phyloP scores from a whole-genome alignment of 1,140 invertebrate genomes.

The Drosophila malerkotliana region DNA sequence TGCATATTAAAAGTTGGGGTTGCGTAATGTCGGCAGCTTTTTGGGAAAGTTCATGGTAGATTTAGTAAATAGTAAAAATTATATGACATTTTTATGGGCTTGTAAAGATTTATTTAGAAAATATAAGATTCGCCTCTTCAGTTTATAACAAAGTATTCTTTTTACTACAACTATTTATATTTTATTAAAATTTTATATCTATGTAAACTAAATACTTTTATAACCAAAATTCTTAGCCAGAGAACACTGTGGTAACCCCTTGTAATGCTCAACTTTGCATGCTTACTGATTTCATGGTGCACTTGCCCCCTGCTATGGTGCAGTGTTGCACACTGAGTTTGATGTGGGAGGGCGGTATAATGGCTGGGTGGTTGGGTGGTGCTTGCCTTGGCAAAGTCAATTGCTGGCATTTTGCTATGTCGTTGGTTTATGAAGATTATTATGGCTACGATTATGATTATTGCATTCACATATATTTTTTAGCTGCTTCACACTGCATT shows the following conservation, averaged over 20 bases:
- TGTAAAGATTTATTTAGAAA: not conserved
- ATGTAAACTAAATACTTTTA: too few species aligned
- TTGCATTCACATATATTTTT: constrained; percentile 47
- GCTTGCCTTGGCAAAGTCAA: constrained; percentile 56
- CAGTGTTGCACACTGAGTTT: constrained; percentile 11
- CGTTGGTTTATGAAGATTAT: constrained; percentile 56
- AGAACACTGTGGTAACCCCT: constrained; percentile 15
- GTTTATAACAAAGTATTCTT: not conserved
- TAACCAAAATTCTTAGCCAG: not conserved
- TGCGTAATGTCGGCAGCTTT: constrained; percentile 10
- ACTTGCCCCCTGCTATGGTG: constrained; percentile 17
- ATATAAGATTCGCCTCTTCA: not conserved
- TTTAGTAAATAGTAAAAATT: constrained; percentile 21
- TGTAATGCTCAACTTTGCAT: constrained; percentile 42
- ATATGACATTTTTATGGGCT: not conserved
- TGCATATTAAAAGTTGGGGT: constrained; percentile 13
- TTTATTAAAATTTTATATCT: constrained; percentile 1
- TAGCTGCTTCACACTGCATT: constrained; percentile 35
- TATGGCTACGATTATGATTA: constrained; percentile 51
- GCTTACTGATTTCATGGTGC: constrained; percentile 50
- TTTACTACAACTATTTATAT: too few species aligned
- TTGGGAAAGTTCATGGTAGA: constrained; percentile 16
- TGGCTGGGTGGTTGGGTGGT: constrained; percentile 9
- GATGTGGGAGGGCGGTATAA: not conserved
- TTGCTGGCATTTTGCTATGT: constrained; percentile 59